Evolutionary conservation across 2,888 invertebrate species (phyloP).

Genomic region (Linyphia triangularis): DNA sequence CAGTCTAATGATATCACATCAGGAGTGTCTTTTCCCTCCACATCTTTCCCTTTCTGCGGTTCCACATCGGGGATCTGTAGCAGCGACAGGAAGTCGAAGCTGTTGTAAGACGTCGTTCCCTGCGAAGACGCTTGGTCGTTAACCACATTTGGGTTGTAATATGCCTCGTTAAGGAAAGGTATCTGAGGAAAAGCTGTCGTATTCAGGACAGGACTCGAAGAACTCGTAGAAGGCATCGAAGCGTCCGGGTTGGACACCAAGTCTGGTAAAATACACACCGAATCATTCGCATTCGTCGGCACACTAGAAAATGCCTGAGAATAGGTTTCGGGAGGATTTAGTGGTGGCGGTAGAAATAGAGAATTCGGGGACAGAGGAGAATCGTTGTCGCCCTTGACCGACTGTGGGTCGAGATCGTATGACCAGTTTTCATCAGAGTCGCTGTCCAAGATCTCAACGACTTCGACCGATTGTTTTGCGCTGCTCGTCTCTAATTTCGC

Average conservation of each 20-base stretch:
- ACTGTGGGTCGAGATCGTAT: slow-evolving; percentile 11
- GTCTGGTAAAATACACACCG: slow-evolving; percentile 39
- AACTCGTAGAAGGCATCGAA: slow-evolving; percentile 57
- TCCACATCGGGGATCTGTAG: slow-evolving; percentile 22
- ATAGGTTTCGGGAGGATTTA: background rate
- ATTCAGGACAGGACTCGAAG: slow-evolving; percentile 34
- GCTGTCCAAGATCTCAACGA: slow-evolving; percentile 59
- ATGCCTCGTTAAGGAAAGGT: slow-evolving; percentile 11
- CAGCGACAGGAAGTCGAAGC: slow-evolving; percentile 49
- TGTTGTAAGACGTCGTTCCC: background rate
- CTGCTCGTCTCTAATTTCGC: slow-evolving; percentile 29
- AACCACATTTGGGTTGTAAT: background rate
- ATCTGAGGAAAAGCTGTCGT: slow-evolving; percentile 18
- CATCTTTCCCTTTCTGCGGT: slow-evolving; percentile 28
- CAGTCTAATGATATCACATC: slow-evolving; percentile 66
- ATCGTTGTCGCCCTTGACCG: background rate
- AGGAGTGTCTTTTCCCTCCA: slow-evolving; percentile 24
- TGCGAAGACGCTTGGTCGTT: slow-evolving; percentile 13
- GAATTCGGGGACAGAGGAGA: background rate
- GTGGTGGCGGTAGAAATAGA: slow-evolving; percentile 3
- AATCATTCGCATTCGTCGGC: slow-evolving; percentile 26
- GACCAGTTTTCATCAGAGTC: slow-evolving; percentile 57
- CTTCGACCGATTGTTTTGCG: slow-evolving; percentile 30
- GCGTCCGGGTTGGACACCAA: slow-evolving; percentile 15
- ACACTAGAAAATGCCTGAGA: background rate